A percentile compares a stretch with the other conserved stretches of the same genome.
Evolutionary conservation across 2,113 vertebrate species (phyloP).

Genomic region (Phalacrocorax brasilianus): DNA sequence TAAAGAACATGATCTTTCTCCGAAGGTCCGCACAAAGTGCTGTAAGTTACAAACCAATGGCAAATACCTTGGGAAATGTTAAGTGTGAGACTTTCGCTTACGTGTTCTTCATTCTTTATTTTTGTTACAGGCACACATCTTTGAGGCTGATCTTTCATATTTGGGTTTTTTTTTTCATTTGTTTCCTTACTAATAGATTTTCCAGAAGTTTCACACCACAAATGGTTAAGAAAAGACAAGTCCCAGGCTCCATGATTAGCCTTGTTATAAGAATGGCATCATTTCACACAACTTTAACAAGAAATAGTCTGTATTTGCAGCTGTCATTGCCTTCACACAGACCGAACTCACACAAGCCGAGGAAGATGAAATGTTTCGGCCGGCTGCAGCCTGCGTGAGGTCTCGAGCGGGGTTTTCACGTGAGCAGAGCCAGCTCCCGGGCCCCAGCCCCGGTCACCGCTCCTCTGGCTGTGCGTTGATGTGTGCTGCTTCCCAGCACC

Average conservation of each 20-base stretch:
- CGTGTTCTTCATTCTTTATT: background rate
- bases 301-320: background rate
- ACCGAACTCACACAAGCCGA: background rate
- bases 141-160: background rate
- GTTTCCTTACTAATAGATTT: background rate
- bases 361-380: background rate
- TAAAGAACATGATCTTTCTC: background rate
- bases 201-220: background rate
- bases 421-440: background rate
- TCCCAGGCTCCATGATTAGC: background rate
- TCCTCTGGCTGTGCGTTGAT: background rate
- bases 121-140: background rate
- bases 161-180: background rate
- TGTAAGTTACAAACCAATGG: background rate
- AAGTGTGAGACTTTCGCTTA: background rate
- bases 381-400: background rate
- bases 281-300: background rate
- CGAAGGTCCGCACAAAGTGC: background rate
- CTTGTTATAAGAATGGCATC: background rate
- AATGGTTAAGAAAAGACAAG: background rate
- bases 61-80: background rate
- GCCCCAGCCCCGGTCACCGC: background rate
- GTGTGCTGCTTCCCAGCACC: background rate
- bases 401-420: fast-evolving
- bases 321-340: background rate